Evolutionary conservation across 2,888 invertebrate species (phyloP).

Genomic region (Hirtodrosophila histrioides): DNA sequence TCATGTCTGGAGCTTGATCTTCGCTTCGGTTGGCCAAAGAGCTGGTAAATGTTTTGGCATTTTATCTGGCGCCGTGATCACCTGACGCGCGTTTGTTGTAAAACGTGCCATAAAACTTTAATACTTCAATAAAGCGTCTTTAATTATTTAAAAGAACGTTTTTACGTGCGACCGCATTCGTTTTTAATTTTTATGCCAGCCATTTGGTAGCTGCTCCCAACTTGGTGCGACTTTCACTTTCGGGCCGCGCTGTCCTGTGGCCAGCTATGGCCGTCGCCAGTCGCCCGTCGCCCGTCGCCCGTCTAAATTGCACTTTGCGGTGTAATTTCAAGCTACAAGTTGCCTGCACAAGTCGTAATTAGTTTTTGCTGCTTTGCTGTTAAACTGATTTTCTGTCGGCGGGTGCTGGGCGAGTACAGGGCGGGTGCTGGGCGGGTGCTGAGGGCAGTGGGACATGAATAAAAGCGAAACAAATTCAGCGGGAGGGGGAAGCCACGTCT

Average conservation of each 20-base stretch:
- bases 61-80: constrained; percentile 42
- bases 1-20: constrained; percentile 40
- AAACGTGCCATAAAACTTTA: constrained; percentile 50
- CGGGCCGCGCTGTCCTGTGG: constrained; percentile 4
- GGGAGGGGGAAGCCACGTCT: constrained; percentile 51
- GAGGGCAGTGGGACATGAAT: constrained; percentile 21
- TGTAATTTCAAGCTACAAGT: constrained; percentile 65
- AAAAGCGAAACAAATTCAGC: constrained; percentile 40
- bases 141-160: constrained; percentile 61
- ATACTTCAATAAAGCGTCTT: constrained; percentile 57
- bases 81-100: constrained; percentile 17
- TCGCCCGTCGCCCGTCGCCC: constrained; percentile 19
- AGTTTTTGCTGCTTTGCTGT: constrained; percentile 69
- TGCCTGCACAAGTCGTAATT: constrained; percentile 66
- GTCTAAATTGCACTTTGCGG: constrained; percentile 75
- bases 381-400: constrained; percentile 63
- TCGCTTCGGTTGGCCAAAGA: constrained; percentile 27
- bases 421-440: neutral
- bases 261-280: constrained; percentile 28
- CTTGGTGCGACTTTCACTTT: constrained; percentile 34
- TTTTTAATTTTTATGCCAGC: constrained; percentile 56
- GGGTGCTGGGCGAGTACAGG: constrained; percentile 5
- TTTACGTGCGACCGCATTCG: constrained; percentile 30
- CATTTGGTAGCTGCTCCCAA: constrained; percentile 13
- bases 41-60: constrained; percentile 53